Evolutionary conservation across 2,113 vertebrate species (phyloP).

Genomic region (Tinamus guttatus): DNA sequence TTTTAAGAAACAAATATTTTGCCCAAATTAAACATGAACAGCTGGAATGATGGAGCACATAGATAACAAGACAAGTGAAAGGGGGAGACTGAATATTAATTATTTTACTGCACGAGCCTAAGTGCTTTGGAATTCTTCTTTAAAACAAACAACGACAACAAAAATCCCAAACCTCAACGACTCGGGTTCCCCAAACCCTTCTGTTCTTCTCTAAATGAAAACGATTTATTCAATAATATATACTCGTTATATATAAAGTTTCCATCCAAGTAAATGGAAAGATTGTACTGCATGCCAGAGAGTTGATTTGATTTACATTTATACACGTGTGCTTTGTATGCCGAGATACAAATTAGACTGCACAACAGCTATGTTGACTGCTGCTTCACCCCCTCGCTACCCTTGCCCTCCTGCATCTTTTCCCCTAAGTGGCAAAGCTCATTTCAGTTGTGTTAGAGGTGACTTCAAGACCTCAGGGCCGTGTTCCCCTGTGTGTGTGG

Average conservation of each 20-base stretch:
- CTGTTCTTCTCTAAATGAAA: neutral
- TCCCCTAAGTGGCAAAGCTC: neutral
- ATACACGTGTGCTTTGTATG: neutral
- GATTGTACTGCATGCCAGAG: neutral
- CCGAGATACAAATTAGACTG: neutral
- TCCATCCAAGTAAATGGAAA: neutral
- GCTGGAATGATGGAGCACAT: neutral
- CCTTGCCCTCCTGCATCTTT: neutral
- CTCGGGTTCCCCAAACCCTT: neutral
- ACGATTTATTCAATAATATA: neutral
- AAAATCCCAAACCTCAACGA: neutral
- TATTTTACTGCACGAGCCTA: neutral
- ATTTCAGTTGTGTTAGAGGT: slow-evolving; percentile 43
- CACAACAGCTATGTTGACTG: neutral
- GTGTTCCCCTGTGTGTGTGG: neutral
- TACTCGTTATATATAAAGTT: fast-evolving
- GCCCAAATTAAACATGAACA: neutral
- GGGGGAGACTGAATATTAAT: neutral
- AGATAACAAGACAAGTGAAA: neutral
- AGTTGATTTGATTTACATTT: neutral
- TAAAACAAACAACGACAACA: neutral
- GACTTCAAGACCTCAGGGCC: neutral
- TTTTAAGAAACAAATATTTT: slow-evolving; percentile 13
- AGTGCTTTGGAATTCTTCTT: slow-evolving; percentile 8
- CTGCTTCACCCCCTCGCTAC: neutral